Conservation (phyloP, 2,888 invertebrate species). For the Stenichneumon culpator region DNA sequence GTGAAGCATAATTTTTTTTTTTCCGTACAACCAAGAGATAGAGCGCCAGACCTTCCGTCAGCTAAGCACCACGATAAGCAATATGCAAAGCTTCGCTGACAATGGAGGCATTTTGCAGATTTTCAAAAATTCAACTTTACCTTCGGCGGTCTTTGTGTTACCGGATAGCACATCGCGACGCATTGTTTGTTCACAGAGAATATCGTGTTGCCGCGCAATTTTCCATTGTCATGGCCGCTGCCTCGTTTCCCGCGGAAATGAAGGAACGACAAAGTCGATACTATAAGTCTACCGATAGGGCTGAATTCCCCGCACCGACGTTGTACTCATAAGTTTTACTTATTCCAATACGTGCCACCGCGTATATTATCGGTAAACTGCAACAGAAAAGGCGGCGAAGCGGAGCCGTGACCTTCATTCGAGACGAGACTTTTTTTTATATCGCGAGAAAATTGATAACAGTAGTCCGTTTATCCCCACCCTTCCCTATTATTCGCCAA, state of each 20-base stretch:
- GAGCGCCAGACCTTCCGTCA: not conserved
- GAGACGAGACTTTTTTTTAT: not conserved
- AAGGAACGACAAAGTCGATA: slow-evolving; percentile 3
- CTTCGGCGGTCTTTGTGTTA: not conserved
- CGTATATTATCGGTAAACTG: not conserved
- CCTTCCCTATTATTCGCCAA: not conserved
- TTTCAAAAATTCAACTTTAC: not conserved
- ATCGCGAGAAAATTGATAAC: no score
- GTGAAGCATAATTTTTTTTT: slow-evolving; percentile 1
- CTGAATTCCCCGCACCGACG: not conserved
- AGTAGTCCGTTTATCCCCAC: no score
- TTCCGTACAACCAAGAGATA: not conserved
- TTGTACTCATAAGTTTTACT: not conserved
- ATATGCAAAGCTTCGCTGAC: not conserved
- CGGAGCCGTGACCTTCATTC: no score
- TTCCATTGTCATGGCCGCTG: not conserved
- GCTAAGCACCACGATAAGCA: slow-evolving; percentile 5
- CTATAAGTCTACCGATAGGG: not conserved
- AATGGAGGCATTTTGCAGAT: slow-evolving; percentile 2
- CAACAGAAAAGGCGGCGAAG: not conserved
- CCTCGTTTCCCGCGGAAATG: slow-evolving; percentile 3
- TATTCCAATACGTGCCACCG: not conserved
- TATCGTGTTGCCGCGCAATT: not conserved
- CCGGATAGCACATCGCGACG: slow-evolving; percentile 11
- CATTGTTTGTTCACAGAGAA: slow-evolving; percentile 10